These are phyloP conservation scores for Phylloscopus trochilus DNA, from an alignment of 2,113 vertebrate species.

Conservation along the genomic window DNA sequence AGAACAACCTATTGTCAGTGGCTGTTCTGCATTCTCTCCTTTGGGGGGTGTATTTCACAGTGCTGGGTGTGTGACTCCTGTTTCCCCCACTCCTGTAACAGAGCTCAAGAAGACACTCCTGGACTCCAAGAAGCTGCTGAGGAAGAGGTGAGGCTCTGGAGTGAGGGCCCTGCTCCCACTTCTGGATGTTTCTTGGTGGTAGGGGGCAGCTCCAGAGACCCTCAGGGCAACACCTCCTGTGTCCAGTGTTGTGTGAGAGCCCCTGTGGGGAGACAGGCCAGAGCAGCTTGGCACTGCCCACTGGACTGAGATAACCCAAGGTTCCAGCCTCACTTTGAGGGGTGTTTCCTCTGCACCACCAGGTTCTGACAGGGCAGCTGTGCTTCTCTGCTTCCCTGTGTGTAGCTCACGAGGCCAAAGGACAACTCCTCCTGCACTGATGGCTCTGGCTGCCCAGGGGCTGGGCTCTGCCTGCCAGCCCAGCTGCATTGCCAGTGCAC, in stretches of 20 bases:
- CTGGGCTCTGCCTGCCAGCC: background rate
- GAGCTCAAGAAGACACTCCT: conserved; percentile 71
- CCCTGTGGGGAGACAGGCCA: background rate
- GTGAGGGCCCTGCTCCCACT: background rate
- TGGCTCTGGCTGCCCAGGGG: background rate
- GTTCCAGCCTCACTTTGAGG: background rate
- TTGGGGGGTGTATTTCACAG: background rate
- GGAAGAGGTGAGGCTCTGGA: conserved; percentile 75
- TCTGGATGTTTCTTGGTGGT: background rate
- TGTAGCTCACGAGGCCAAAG: background rate
- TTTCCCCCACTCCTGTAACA: background rate
- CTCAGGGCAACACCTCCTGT: background rate
- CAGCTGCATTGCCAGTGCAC: background rate
- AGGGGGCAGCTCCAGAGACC: background rate
- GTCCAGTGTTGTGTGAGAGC: background rate
- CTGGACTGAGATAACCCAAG: background rate
- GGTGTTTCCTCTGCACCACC: background rate
- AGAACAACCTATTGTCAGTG: too few relatives aligned
- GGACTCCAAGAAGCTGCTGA: conserved; percentile 79
- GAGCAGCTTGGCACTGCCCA: background rate
- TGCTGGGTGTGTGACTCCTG: background rate
- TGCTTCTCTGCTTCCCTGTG: background rate
- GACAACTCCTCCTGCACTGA: background rate
- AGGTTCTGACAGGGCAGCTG: background rate
- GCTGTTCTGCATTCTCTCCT: background rate